Evolutionary conservation across 2,888 invertebrate genomes (phyloP).

Genomic region (Drosophila diplacantha): DNA sequence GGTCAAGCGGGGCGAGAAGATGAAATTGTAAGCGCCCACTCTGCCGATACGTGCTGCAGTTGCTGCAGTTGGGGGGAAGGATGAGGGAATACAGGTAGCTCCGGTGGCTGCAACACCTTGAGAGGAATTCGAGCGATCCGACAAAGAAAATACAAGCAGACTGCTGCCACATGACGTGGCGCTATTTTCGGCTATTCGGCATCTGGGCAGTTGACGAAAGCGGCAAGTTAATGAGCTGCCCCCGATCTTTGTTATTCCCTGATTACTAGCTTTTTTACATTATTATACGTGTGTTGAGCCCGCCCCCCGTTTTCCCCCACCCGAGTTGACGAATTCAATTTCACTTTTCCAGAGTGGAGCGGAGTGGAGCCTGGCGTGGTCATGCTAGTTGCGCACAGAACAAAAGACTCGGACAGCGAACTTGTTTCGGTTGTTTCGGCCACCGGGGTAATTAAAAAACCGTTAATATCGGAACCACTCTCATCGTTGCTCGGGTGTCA

Average conservation of each 20-base stretch:
- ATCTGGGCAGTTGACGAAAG: slow-evolving; percentile 69
- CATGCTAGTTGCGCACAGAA: slow-evolving; percentile 51
- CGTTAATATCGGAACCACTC: slow-evolving; percentile 67
- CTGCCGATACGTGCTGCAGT: slow-evolving; percentile 52
- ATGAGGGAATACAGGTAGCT: slow-evolving; percentile 40
- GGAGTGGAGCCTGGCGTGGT: slow-evolving; percentile 44
- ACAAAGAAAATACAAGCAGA: slow-evolving; percentile 16
- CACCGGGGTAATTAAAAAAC: slow-evolving; percentile 67
- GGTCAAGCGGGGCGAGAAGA: slow-evolving; percentile 63
- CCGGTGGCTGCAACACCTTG: slow-evolving; percentile 48
- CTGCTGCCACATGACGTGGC: slow-evolving; percentile 58
- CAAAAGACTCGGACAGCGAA: slow-evolving; percentile 62
- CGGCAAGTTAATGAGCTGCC: slow-evolving; percentile 72
- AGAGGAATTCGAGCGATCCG: slow-evolving; percentile 18
- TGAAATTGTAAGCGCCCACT: slow-evolving; percentile 32
- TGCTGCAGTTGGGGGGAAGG: slow-evolving; percentile 18
- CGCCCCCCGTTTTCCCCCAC: slow-evolving; percentile 15
- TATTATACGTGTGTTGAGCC: slow-evolving; percentile 34
- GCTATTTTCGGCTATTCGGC: slow-evolving; percentile 53
- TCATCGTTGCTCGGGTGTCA: slow-evolving; percentile 65
- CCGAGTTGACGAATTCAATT: slow-evolving; percentile 56
- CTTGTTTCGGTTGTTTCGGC: slow-evolving; percentile 48
- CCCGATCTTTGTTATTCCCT: slow-evolving; percentile 62
- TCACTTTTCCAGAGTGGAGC: slow-evolving; percentile 61
- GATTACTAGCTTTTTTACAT: slow-evolving; percentile 57